These are phyloP conservation scores for Muschampia plurimacula DNA, from an alignment of 2,888 invertebrate species.

Conservation along the genomic window DNA sequence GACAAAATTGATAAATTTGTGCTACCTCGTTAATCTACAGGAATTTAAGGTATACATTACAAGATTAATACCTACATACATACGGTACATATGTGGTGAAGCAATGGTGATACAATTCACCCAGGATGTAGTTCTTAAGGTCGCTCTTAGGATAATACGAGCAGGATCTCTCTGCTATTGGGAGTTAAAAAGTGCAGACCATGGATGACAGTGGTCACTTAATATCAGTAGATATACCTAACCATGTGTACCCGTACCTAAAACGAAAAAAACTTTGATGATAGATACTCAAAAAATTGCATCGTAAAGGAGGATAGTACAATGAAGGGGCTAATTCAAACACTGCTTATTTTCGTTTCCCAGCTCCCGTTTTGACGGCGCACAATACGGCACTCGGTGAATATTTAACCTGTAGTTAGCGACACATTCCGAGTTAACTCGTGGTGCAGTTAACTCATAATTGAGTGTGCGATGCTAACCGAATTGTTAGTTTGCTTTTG, in stretches of 20 bases:
- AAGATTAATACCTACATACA: too few relatives aligned
- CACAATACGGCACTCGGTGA: constrained; percentile 55
- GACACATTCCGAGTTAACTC: constrained; percentile 59
- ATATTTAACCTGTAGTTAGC: constrained; percentile 71
- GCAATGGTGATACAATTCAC: too few relatives aligned
- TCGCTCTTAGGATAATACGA: too few relatives aligned
- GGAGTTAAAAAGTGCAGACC: too few relatives aligned
- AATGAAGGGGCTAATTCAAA: constrained; percentile 44
- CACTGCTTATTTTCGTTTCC: constrained; percentile 47
- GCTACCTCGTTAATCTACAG: too few relatives aligned
- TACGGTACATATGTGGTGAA: too few relatives aligned
- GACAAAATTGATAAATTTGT: too few relatives aligned
- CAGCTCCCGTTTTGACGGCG: constrained; percentile 45
- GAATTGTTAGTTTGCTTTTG: constrained; percentile 51
- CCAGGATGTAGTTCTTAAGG: too few relatives aligned
- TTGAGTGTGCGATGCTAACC: constrained; percentile 59
- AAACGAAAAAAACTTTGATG: background rate
- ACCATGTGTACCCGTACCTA: background rate
- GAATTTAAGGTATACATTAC: too few relatives aligned
- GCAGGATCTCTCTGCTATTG: too few relatives aligned
- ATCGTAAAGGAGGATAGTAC: constrained; percentile 24
- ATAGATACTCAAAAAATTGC: constrained; percentile 12
- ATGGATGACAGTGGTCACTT: too few relatives aligned
- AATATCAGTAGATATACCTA: background rate
- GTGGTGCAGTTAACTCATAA: constrained; percentile 65